Evolutionary conservation across 2,113 vertebrate genomes (phyloP).

Genomic region (Archocentrus centrarchus): DNA sequence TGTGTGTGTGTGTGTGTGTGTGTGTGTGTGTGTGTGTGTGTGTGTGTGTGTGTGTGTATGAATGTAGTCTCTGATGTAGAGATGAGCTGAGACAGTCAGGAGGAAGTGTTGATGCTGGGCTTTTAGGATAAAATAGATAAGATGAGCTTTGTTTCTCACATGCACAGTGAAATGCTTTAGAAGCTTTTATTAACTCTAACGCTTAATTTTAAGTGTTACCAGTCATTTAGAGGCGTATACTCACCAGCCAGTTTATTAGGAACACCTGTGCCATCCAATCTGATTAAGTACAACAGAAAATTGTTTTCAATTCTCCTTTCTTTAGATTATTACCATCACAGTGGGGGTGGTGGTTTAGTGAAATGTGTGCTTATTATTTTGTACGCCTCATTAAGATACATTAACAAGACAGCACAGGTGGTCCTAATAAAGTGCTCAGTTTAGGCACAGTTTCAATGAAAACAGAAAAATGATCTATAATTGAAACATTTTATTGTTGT

Average conservation of each 20-base stretch:
- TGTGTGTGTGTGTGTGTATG: no score
- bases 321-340: not conserved
- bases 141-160: no score
- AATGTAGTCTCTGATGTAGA: not conserved
- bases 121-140: not conserved
- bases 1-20: no score
- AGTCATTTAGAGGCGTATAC: not conserved
- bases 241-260: not conserved
- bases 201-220: not conserved
- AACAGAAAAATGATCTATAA: not conserved
- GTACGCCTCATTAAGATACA: not conserved
- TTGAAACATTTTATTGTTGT: not conserved
- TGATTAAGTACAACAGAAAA: not conserved
- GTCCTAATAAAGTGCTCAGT: not conserved
- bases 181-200: not conserved
- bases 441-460: not conserved
- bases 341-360: not conserved
- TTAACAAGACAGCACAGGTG: not conserved
- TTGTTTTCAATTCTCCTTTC: not conserved
- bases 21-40: no score
- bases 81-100: not conserved
- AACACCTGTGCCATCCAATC: not conserved
- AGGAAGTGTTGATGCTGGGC: not conserved
- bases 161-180: not conserved
- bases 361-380: not conserved